Conservation (phyloP, 1,140 invertebrate species). For the Trachelipus rathkii region DNA sequence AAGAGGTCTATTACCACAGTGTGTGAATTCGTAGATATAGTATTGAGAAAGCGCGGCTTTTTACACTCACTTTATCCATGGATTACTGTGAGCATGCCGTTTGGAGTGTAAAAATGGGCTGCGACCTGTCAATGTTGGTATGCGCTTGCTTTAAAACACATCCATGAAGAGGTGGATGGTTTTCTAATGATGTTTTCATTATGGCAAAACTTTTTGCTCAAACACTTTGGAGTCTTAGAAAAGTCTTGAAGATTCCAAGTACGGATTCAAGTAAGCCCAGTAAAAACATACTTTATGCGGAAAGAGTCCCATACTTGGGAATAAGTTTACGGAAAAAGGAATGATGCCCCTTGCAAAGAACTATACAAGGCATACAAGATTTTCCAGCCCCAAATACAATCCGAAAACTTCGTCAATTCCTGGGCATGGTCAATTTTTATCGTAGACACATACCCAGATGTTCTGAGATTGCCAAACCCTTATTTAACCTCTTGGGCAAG, state of each 20-base stretch:
- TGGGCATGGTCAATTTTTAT: too few species aligned
- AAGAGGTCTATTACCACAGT: constrained; percentile 26
- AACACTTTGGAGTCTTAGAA: neutral
- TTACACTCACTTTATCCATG: constrained; percentile 14
- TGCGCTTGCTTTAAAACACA: neutral
- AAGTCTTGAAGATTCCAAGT: neutral
- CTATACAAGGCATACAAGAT: too few species aligned
- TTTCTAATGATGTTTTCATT: neutral
- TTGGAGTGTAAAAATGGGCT: constrained; percentile 14
- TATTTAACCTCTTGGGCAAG: neutral
- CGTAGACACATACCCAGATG: neutral
- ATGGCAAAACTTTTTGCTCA: neutral
- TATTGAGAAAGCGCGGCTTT: constrained; percentile 20
- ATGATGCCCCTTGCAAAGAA: too few species aligned
- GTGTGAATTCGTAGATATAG: constrained; percentile 10
- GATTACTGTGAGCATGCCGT: constrained; percentile 13
- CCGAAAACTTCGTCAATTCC: too few species aligned
- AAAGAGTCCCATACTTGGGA: too few species aligned
- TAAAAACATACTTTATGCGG: neutral
- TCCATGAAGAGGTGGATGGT: neutral
- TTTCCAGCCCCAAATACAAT: too few species aligned
- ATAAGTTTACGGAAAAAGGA: too few species aligned
- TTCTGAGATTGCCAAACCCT: constrained; percentile 8
- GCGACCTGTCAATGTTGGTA: neutral
- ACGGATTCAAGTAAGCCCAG: too few species aligned